A percentile compares a stretch with the other conserved stretches of the same genome.
Evolutionary conservation across 2,113 vertebrate genomes (phyloP).

Genomic region (Gallinago media): DNA sequence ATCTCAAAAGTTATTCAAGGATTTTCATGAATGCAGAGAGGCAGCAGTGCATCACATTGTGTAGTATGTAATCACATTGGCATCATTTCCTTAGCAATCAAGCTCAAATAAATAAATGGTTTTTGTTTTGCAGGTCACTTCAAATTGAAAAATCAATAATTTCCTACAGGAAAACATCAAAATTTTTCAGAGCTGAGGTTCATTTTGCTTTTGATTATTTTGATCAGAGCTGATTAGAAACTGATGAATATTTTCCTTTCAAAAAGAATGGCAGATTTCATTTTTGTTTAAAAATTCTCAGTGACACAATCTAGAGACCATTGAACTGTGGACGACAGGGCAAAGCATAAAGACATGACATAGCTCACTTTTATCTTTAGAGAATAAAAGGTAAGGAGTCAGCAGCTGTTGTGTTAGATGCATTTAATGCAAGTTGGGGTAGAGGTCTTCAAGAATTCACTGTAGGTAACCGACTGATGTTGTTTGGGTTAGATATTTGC

Average conservation of each 20-base stretch:
- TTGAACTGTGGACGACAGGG: accelerated
- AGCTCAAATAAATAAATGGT: constrained; percentile 33
- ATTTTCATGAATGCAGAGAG: neutral
- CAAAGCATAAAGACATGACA: neutral
- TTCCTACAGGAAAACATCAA: neutral
- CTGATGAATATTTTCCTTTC: neutral
- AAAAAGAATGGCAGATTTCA: neutral
- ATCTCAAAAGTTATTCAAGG: neutral
- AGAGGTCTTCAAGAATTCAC: neutral
- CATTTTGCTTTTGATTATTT: constrained; percentile 12
- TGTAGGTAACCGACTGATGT: neutral
- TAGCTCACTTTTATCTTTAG: neutral
- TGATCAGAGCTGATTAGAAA: constrained; percentile 15
- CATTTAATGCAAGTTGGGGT: neutral
- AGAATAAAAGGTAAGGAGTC: neutral
- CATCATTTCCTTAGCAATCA: constrained; percentile 33
- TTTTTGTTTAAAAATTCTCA: neutral
- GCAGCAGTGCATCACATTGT: neutral
- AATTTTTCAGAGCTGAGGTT: neutral
- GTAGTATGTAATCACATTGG: neutral
- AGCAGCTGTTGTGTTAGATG: neutral
- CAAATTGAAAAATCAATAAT: constrained; percentile 13
- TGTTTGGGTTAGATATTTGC: neutral
- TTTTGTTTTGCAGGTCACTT: constrained; percentile 49
- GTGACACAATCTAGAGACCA: neutral